Evolutionary conservation across 2,888 invertebrate species (phyloP).

Genomic region (Synergus laeviventris): DNA sequence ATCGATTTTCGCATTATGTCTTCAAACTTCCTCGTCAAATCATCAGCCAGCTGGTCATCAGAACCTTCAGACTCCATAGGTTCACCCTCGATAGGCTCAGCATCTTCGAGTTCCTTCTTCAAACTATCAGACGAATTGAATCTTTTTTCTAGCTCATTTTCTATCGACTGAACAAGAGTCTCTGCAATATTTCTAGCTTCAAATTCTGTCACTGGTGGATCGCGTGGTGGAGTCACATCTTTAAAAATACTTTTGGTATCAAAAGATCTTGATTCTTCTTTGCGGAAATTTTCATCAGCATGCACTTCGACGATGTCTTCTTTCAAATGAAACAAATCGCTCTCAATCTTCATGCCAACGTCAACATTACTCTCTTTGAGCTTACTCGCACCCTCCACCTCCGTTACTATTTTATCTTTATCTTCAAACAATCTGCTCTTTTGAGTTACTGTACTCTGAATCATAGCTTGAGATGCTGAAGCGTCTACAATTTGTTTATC

Average conservation of each 20-base stretch:
- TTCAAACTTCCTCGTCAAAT: constrained; percentile 68
- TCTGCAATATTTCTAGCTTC: constrained; percentile 68
- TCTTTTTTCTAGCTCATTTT: constrained; percentile 66
- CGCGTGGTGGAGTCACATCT: constrained; percentile 43
- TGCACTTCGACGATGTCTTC: constrained; percentile 47
- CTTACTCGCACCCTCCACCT: constrained; percentile 58
- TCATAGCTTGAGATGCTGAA: constrained; percentile 58
- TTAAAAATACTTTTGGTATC: constrained; percentile 54
- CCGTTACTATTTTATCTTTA: constrained; percentile 59
- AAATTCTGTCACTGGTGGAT: constrained; percentile 48
- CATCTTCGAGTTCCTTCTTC: constrained; percentile 47
- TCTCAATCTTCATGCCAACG: constrained; percentile 64
- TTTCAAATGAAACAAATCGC: constrained; percentile 54
- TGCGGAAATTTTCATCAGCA: constrained; percentile 51
- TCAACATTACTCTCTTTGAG: constrained; percentile 63
- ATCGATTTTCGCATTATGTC: constrained; percentile 61
- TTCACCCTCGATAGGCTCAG: constrained; percentile 43
- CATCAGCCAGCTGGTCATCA: constrained; percentile 68
- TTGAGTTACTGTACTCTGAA: constrained; percentile 59
- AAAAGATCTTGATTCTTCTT: constrained; percentile 58
- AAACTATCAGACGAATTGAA: constrained; percentile 57
- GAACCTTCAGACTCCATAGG: constrained; percentile 57
- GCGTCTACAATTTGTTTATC: constrained; percentile 67
- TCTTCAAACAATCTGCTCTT: constrained; percentile 60
- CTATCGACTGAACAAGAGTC: constrained; percentile 68